These are phyloP conservation scores for Montipora foliosa DNA, from an alignment of 64 coral and sea anemone species.

Conservation along the genomic window DNA sequence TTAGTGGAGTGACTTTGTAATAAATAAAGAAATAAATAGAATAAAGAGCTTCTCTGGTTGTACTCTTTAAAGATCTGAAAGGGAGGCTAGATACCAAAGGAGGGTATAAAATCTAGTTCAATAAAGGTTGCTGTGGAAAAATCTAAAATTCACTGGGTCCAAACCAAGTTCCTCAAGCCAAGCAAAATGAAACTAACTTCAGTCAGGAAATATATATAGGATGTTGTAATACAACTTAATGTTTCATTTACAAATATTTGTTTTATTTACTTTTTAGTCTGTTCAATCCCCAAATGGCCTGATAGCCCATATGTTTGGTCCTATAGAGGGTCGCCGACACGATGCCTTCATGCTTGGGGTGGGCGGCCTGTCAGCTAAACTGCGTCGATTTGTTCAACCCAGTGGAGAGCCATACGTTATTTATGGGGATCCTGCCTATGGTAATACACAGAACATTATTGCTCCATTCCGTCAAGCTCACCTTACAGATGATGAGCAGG, in stretches of 20 bases:
- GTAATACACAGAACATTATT: no score
- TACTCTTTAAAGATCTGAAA: constrained; percentile 70
- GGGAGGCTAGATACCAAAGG: constrained; percentile 55
- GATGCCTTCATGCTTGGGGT: constrained; percentile 40
- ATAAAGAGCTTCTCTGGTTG: constrained; percentile 48
- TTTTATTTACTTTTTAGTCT: constrained; percentile 59
- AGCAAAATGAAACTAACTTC: background rate
- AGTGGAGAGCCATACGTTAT: constrained; percentile 2
- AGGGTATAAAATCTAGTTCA: constrained; percentile 59
- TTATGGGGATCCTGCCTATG: no score
- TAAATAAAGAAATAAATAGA: constrained; percentile 14
- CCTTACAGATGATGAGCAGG: no score
- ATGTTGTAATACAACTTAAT: constrained; percentile 58
- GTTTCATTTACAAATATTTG: constrained; percentile 41
- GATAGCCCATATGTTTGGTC: constrained; percentile 71
- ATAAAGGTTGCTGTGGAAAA: constrained; percentile 59
- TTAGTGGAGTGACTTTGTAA: constrained; percentile 27
- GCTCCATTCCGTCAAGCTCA: no score
- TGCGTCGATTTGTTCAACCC: constrained; percentile 48
- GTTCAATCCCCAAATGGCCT: constrained; percentile 64
- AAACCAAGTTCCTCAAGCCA: background rate
- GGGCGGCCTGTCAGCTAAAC: constrained; percentile 57
- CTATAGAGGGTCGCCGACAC: background rate
- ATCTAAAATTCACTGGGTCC: constrained; percentile 54
- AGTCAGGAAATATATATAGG: background rate